Conservation (phyloP, 2,888 invertebrate genomes). For the Dicroscelio sp. region DNA sequence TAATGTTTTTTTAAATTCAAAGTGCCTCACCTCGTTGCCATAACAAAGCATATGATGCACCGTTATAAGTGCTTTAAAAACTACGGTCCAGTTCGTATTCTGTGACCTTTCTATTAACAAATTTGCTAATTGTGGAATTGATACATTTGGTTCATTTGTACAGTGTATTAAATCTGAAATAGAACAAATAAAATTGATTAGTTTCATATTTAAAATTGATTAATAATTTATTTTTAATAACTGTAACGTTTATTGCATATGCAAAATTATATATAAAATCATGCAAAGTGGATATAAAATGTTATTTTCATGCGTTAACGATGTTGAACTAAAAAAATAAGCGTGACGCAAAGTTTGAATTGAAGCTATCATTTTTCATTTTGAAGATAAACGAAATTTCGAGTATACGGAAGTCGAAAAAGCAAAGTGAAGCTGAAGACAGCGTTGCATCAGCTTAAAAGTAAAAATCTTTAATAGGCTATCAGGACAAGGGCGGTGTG, state of each 20-base stretch:
- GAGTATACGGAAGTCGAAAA: slow-evolving; percentile 19
- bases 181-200: slow-evolving; percentile 74
- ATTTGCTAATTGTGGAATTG: slow-evolving; percentile 99
- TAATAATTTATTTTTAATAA: too few species aligned
- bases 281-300: too few species aligned
- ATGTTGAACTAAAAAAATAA: too few species aligned
- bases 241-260: too few species aligned
- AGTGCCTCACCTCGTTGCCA: slow-evolving; percentile 98
- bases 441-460: slow-evolving; percentile 63
- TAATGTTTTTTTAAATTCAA: too few species aligned
- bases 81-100: slow-evolving; percentile 99
- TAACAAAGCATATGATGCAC: slow-evolving; percentile 99
- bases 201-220: slow-evolving; percentile 4
- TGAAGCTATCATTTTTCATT: too few species aligned
- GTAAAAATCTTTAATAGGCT: slow-evolving; percentile 79
- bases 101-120: slow-evolving; percentile 99
- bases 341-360: too few species aligned
- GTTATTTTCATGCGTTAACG: too few species aligned
- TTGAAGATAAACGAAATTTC: too few species aligned
- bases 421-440: slow-evolving; percentile 43
- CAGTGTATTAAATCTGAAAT: slow-evolving; percentile 99
- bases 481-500: slow-evolving; percentile 83
- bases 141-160: slow-evolving; percentile 99
- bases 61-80: slow-evolving; percentile 99
- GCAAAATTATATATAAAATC: too few species aligned